Percentiles rank a stretch among this genome's conserved stretches.
These are phyloP conservation scores for Pseudopipra pipra DNA, from an alignment of 2,113 vertebrate species.

Conservation along the genomic window DNA sequence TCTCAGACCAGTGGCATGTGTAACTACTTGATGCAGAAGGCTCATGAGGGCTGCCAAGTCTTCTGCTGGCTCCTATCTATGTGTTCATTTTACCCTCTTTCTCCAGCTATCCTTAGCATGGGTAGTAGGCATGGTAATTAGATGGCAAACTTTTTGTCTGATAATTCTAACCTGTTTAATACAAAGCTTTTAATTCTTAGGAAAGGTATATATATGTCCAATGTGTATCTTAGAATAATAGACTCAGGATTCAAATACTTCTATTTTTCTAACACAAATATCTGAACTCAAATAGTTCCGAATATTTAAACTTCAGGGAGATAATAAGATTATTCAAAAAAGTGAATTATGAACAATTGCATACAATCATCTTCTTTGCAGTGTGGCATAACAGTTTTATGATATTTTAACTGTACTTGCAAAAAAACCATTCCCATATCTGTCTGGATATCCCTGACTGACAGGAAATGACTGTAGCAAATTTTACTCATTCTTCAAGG, in stretches of 20 bases:
- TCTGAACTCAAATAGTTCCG: not conserved
- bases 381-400: not conserved
- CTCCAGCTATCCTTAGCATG: not conserved
- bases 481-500: not conserved
- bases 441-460: not conserved
- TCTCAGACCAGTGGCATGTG: conserved; percentile 36
- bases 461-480: not conserved
- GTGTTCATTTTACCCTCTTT: not conserved
- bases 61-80: not conserved
- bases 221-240: not conserved
- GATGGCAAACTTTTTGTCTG: not conserved
- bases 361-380: not conserved
- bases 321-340: not conserved
- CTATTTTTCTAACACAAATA: not conserved
- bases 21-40: conserved; percentile 55
- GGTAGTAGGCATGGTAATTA: not conserved
- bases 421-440: not conserved
- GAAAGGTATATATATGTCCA: not conserved
- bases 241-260: not conserved
- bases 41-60: conserved; percentile 14
- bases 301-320: not conserved
- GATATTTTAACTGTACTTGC: not conserved
- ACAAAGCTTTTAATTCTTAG: conserved; percentile 11
- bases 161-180: conserved; percentile 10
- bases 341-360: not conserved